Percentiles rank a stretch among this genome's conserved stretches.
Evolutionary conservation across 2,888 invertebrate genomes (phyloP).

Genomic region (Melieria omissa): DNA sequence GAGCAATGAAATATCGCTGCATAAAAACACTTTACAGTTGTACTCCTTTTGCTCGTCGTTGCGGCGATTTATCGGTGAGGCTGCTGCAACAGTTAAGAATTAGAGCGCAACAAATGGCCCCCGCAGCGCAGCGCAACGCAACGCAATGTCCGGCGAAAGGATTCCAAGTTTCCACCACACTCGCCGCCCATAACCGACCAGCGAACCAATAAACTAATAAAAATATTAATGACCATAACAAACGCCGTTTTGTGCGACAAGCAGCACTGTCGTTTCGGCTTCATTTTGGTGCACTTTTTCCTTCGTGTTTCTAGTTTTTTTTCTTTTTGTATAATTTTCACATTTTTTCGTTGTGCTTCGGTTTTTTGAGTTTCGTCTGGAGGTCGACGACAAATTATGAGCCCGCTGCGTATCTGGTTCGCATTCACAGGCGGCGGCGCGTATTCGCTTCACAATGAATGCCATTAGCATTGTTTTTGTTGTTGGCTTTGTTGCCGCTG

Average conservation of each 20-base stretch:
- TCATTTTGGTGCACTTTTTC: constrained; percentile 3
- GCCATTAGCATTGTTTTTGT: constrained; percentile 11
- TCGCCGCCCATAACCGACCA: constrained; percentile 7
- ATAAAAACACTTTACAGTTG: neutral
- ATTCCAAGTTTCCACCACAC: constrained; percentile 37
- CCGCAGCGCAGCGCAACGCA: neutral
- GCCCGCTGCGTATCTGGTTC: constrained; percentile 59
- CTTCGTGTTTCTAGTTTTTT: neutral
- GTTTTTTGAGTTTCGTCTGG: constrained; percentile 41
- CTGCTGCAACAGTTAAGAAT: constrained; percentile 37
- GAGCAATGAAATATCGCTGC: neutral
- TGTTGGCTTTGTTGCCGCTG: too few species aligned
- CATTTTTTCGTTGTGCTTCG: constrained; percentile 12
- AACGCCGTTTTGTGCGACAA: constrained; percentile 49
- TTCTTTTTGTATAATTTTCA: neutral
- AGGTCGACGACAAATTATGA: constrained; percentile 49
- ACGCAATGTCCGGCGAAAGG: constrained; percentile 37
- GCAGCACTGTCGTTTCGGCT: neutral
- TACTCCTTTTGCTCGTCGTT: neutral
- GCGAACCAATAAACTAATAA: constrained; percentile 50
- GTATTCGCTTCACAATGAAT: constrained; percentile 5
- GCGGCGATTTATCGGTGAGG: neutral
- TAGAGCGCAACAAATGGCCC: constrained; percentile 45
- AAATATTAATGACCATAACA: constrained; percentile 61
- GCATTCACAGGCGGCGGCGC: constrained; percentile 25